Evolutionary conservation across 2,888 invertebrate species (phyloP), one percentile per base, ranked within the genome.

Genomic region (Lysandra bellargus): DNA sequence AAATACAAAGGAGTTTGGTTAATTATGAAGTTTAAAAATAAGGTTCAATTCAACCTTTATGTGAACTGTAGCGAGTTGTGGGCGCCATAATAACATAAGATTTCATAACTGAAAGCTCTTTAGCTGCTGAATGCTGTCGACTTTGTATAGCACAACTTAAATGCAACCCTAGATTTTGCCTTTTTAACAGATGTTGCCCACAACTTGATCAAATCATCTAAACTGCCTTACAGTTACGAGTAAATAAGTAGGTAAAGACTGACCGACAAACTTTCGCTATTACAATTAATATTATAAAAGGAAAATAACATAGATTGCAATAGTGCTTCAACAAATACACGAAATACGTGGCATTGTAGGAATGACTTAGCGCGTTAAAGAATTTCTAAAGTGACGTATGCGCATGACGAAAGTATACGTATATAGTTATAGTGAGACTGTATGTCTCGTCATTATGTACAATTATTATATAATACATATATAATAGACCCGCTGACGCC

Each of bases 1-100:
- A 75, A 80, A 90, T 5, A 72, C 30, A 40, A 78, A 75, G 30
- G 3, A 9, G n/a, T 44, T 49, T 49, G 6, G 44, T 23, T 44
- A 23, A 49, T 49, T 75, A 2, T 12, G 40, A 3, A 7, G 53
- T 53, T 9, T 53, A 14, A 53, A 14, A 53, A 14, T 53, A 12
- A 53, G 53, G 2, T 7, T 44, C 40, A 7, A 44, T 44, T 44
- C 40, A 44, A 44, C 40, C 40, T 44, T 44, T 7, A 44, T 7
- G 6, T 7, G 6, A 44, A 44, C 40, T 44, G 40, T 44, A 44
- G 40, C 6, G 40, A 7, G 44, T 40, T 44, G 4, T 44, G 49
- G 2, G 49, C 49, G 49, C 49, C 44, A 49, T 49, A 49, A 49
- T 9, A 2, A 2, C 44, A 3, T 12, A 49, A 49, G 49, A 49